Evolutionary conservation across 35 echinoderm and acorn worm genomes (phyloP), one percentile per base, ranked within the genome.

Genomic region (Chiridota heheva): DNA sequence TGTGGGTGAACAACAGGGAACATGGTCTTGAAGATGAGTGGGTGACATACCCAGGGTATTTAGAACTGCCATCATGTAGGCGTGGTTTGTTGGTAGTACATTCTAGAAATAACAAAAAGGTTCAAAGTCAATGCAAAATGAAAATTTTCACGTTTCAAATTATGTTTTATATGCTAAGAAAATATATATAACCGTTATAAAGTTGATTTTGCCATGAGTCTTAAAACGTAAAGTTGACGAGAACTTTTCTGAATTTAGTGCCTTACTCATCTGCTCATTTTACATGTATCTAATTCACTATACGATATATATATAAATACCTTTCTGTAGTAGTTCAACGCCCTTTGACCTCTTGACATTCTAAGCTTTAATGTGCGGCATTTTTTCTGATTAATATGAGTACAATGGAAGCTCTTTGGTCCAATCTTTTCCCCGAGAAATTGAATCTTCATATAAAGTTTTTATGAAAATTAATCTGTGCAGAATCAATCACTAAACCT

Each of bases 41-140:
- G 75, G 46, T 7, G 75, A 18, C 1, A 43, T 37, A 30, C 75
- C 75, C 18, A 78, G n/a, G 1, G 75, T 58, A 61, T 31, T 62
- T 57, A 78, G 58, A 17, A 78, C 55, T 30, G 38, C 62, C 75
- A 78, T 26, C 33, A 78, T 78, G 35, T 49, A 49, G 15, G 75
- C 75, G 53, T 78, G 58, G 56, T 78, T 78, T 37, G 53, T 60
- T 15, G 75, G 56, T 33, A 42, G 47, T 24, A 74, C 56, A 12
- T 74, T 44, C 70, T 74, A 47, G 30, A 34, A 51, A 74, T 3
- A 12, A 42, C 28, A n/a, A n/a, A 41, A 60, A 60, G 32, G 32
- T 27, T 27, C 18, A 60, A 27, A 27, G 32, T 6, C 25, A 60
- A 60, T 7, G 58, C 25, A 7, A 27, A 10, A 51, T 10, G 47